Conservation (phyloP, 2,888 invertebrate genomes). For the Bembecia ichneumoniformis region DNA sequence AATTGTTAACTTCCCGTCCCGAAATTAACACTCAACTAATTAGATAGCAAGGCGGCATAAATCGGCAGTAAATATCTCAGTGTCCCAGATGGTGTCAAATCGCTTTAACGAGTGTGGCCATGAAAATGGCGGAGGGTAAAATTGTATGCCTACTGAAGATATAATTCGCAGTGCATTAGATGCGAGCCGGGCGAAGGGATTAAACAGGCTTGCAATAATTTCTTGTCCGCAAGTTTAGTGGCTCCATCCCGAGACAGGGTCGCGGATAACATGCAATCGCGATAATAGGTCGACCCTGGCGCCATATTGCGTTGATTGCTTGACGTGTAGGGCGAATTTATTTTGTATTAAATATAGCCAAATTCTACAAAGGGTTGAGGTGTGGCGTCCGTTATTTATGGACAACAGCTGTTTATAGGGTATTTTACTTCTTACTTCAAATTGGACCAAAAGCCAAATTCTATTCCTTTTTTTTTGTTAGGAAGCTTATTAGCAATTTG, state of each 20-base stretch:
- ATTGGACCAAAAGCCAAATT: too few relatives aligned
- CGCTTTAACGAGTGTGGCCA: conserved; percentile 20
- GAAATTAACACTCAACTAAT: conserved; percentile 27
- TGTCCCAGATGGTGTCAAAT: conserved; percentile 49
- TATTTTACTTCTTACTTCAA: too few relatives aligned
- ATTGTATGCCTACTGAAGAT: too few relatives aligned
- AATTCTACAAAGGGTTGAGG: conserved; percentile 51
- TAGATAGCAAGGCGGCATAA: conserved; percentile 41
- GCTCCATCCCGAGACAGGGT: conserved; percentile 38
- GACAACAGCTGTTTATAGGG: conserved; percentile 28
- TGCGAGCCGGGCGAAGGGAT: background rate
- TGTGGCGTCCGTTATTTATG: conserved; percentile 47
- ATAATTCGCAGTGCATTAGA: too few relatives aligned
- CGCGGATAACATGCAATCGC: conserved; percentile 46
- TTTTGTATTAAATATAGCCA: conserved; percentile 49
- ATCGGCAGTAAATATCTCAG: conserved; percentile 50
- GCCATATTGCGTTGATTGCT: conserved; percentile 66
- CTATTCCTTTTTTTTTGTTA: too few relatives aligned
- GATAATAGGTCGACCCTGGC: conserved; percentile 56
- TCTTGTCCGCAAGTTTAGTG: conserved; percentile 13
- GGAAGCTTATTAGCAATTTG: too few relatives aligned
- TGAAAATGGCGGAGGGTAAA: conserved; percentile 3
- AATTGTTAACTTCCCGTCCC: conserved; percentile 1
- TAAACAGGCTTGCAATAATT: background rate
- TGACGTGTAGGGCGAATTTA: conserved; percentile 57